Conservation (phyloP, 2,113 vertebrate species). For the Hypomesus transpacificus region DNA sequence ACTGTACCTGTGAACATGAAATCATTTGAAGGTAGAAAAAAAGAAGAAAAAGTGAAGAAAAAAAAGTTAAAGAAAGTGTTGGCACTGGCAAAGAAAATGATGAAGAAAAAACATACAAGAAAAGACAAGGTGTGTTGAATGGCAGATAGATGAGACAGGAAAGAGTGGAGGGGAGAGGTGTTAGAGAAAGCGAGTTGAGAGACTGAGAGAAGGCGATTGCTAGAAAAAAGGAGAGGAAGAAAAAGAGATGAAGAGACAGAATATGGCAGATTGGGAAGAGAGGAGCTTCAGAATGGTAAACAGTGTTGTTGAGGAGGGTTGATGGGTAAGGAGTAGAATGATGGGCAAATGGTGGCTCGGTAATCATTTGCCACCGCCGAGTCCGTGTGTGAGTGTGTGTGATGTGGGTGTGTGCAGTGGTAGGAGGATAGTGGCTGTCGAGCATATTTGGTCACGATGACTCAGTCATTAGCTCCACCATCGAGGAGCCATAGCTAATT, state of each 20-base stretch:
- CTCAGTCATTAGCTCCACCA: conserved; percentile 4
- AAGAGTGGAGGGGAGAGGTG: not conserved
- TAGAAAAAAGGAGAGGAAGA: not conserved
- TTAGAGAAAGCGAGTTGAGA: not conserved
- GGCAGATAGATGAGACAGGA: not conserved
- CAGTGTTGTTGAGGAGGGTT: not conserved
- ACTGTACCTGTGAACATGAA: too few relatives aligned
- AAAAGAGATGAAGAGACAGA: not conserved
- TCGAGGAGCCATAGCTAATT: conserved; percentile 32
- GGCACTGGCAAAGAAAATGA: conserved; percentile 26
- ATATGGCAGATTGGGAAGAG: not conserved
- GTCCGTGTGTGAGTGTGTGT: conserved; percentile 16
- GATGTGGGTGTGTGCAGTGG: conserved; percentile 5
- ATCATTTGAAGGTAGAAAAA: conserved; percentile 21
- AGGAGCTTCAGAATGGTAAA: not conserved
- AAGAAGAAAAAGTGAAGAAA: not conserved
- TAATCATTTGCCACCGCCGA: conserved; percentile 23
- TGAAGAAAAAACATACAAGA: not conserved
- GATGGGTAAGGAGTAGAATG: not conserved
- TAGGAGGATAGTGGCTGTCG: conserved; percentile 20
- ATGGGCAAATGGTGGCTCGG: conserved; percentile 26
- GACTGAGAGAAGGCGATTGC: not conserved
- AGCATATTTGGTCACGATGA: not conserved
- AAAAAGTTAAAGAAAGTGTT: conserved; percentile 4
- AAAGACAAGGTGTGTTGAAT: not conserved